Conservation (phyloP, 2,113 vertebrate species). For the Henicopernis longicauda region DNA sequence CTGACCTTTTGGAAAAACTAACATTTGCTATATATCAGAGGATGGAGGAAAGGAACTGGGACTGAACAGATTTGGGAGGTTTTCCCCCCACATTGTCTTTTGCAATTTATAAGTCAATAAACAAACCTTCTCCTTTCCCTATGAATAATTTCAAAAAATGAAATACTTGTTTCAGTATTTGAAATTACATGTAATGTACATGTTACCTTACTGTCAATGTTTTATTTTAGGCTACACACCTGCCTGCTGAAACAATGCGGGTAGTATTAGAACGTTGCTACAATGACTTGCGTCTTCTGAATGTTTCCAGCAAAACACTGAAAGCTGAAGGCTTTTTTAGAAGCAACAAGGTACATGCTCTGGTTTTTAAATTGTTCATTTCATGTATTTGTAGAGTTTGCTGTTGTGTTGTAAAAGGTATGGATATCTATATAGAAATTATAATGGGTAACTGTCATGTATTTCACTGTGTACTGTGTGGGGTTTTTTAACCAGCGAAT, state of each 20-base stretch:
- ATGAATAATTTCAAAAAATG: neutral
- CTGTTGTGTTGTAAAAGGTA: neutral
- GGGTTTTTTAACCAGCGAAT: neutral
- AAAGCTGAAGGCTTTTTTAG: constrained; percentile 98
- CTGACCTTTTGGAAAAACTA: neutral
- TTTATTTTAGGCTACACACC: constrained; percentile 74
- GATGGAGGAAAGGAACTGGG: neutral
- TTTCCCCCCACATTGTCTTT: fast-evolving
- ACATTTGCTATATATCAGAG: neutral
- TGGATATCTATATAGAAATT: neutral
- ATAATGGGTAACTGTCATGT: fast-evolving
- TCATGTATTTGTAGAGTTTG: neutral
- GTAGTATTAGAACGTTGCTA: constrained; percentile 97
- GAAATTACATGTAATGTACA: fast-evolving
- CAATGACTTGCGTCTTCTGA: constrained; percentile 92
- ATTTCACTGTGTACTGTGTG: neutral
- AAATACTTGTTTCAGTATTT: neutral
- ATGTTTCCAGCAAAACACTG: constrained; percentile 90
- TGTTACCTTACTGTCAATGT: neutral
- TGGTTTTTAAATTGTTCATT: neutral
- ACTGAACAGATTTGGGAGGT: neutral
- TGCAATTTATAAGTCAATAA: neutral
- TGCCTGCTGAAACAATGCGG: constrained; percentile 89
- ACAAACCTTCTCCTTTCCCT: neutral
- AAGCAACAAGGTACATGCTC: constrained; percentile 89